Conservation (phyloP, 1,140 invertebrate genomes). For the Brachionus paranguensis region DNA sequence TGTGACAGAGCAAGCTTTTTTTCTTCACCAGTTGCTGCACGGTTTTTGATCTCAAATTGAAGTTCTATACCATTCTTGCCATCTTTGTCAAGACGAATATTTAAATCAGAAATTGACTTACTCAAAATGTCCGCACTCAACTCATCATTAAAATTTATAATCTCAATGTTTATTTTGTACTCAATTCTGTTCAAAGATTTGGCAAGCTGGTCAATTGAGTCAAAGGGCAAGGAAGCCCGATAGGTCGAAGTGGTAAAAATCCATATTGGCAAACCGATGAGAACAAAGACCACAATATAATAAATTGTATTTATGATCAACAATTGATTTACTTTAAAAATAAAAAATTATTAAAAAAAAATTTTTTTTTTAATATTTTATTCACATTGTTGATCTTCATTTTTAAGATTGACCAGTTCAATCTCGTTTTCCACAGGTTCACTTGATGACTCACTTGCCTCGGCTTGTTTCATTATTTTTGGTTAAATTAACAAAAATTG, state of each 20-base stretch:
- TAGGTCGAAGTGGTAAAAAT: slow-evolving; percentile 14
- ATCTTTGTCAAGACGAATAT: background rate
- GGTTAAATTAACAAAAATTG: background rate
- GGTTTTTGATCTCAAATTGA: background rate
- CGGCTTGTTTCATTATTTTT: background rate
- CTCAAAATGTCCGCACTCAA: background rate
- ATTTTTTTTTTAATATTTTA: background rate
- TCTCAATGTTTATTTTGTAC: background rate
- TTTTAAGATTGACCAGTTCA: background rate
- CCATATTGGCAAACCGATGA: slow-evolving; percentile 34
- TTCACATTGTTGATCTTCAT: slow-evolving; percentile 15
- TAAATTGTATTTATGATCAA: slow-evolving; percentile 31
- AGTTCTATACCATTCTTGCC: background rate
- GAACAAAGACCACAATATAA: slow-evolving; percentile 11
- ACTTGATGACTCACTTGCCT: background rate
- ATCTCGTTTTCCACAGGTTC: slow-evolving; percentile 19
- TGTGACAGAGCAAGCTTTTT: background rate
- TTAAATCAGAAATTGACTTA: background rate
- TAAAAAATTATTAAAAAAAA: background rate
- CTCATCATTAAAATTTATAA: background rate
- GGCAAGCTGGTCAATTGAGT: background rate
- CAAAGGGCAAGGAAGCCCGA: slow-evolving; percentile 9
- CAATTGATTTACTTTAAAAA: background rate
- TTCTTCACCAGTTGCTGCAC: background rate
- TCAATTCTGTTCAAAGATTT: background rate